A percentile compares a stretch with the other conserved stretches of the same genome.
phyloP scores from a whole-genome alignment of 1,140 invertebrate species.

The Armadillidium nasatum region DNA sequence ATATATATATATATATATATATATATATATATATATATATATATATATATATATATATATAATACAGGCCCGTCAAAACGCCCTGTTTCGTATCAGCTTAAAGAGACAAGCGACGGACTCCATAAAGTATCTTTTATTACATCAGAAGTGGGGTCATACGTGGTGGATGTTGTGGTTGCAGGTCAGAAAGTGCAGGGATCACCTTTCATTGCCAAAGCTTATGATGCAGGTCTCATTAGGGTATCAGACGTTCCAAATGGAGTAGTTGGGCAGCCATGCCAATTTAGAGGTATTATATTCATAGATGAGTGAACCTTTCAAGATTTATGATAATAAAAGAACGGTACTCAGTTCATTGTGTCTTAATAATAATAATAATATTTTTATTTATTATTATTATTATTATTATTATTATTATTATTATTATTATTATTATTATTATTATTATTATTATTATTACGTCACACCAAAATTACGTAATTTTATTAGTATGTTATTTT shows the following conservation, averaged over 20 bases:
- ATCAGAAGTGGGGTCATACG: slow-evolving; percentile 82
- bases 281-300: slow-evolving; percentile 70
- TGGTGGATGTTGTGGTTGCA: slow-evolving; percentile 78
- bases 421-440: too few relatives aligned
- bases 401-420: not conserved
- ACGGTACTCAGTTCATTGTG: too few relatives aligned
- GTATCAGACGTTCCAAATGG: slow-evolving; percentile 82
- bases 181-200: slow-evolving; percentile 66
- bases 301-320: too few relatives aligned
- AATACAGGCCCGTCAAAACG: slow-evolving; percentile 43
- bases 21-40: not conserved
- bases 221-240: slow-evolving; percentile 83
- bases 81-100: slow-evolving; percentile 43
- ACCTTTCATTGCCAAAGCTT: slow-evolving; percentile 84
- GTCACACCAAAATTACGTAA: too few relatives aligned
- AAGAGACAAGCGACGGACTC: slow-evolving; percentile 61
- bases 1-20: too few relatives aligned
- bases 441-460: too few relatives aligned
- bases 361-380: not conserved
- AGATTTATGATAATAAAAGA: too few relatives aligned
- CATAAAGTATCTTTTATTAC: slow-evolving; percentile 86
- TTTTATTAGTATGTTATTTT: too few relatives aligned
- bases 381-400: not conserved
- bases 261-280: slow-evolving; percentile 83
- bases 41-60: not conserved